phyloP scores from a whole-genome alignment of 2,888 invertebrate genomes.

The Isoperla grammatica region DNA sequence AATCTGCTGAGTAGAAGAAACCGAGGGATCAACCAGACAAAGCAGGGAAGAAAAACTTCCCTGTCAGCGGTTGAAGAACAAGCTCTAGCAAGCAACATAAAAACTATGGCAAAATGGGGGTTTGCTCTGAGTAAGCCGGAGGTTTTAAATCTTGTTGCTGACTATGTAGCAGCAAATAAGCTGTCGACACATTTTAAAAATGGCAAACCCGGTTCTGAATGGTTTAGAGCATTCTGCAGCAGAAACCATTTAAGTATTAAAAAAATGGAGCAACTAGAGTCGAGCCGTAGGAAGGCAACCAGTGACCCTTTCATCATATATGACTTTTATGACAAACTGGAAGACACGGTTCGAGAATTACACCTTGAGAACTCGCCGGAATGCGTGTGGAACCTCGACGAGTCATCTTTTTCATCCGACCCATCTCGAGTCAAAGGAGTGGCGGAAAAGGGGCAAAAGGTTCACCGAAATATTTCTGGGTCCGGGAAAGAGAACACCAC shows the following conservation, averaged over 20 bases:
- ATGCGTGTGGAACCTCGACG: conserved; percentile 30
- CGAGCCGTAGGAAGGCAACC: conserved; percentile 20
- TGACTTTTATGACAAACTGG: conserved; percentile 26
- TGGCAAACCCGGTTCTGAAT: conserved; percentile 19
- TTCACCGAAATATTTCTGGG: conserved; percentile 19
- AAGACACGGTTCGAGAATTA: conserved; percentile 20
- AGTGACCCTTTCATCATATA: conserved; percentile 29
- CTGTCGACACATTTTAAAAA: conserved; percentile 3
- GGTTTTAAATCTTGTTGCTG: not conserved
- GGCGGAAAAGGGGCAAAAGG: conserved; percentile 19
- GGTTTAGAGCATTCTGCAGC: conserved; percentile 22
- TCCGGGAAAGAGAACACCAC: conserved; percentile 25
- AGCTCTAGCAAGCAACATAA: not conserved
- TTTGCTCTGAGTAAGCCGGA: conserved; percentile 1
- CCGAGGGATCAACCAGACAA: too few species aligned
- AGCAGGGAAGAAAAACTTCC: too few species aligned
- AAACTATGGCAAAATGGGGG: conserved; percentile 2
- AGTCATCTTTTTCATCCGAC: conserved; percentile 30
- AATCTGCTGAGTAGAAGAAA: too few species aligned
- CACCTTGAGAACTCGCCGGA: conserved; percentile 18
- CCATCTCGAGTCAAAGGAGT: conserved; percentile 29
- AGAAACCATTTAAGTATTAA: conserved; percentile 23
- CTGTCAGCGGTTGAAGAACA: not conserved
- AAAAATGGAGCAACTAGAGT: conserved; percentile 29
- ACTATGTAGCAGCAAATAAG: not conserved